Conservation (phyloP, 1,140 invertebrate species). For the Drosophila sechellia region DNA sequence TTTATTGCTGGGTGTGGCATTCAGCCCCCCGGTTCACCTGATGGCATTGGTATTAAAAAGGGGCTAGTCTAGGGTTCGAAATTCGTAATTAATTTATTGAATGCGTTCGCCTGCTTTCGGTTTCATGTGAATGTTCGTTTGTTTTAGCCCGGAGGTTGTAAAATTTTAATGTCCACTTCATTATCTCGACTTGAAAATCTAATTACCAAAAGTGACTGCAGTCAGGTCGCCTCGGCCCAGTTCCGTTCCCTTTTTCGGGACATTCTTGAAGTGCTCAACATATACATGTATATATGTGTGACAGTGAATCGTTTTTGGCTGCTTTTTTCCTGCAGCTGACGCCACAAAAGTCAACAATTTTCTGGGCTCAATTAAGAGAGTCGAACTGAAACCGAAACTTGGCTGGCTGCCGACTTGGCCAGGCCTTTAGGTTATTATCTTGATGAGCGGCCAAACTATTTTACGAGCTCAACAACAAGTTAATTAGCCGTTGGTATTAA, state of each 20-base stretch:
- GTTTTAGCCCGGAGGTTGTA: slow-evolving; percentile 58
- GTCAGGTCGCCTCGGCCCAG: slow-evolving; percentile 23
- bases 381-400: slow-evolving; percentile 51
- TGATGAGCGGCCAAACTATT: slow-evolving; percentile 81
- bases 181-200: slow-evolving; percentile 75
- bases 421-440: slow-evolving; percentile 66
- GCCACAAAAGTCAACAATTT: slow-evolving; percentile 51
- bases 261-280: slow-evolving; percentile 39
- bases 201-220: slow-evolving; percentile 80
- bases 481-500: slow-evolving; percentile 79
- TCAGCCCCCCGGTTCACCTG: slow-evolving; percentile 4
- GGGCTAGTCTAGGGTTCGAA: slow-evolving; percentile 62
- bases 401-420: slow-evolving; percentile 37
- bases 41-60: slow-evolving; percentile 33
- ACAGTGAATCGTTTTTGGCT: slow-evolving; percentile 41
- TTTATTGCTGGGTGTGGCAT: slow-evolving; percentile 49
- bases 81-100: slow-evolving; percentile 78
- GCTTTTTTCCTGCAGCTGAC: slow-evolving; percentile 57
- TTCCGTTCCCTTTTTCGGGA: slow-evolving; percentile 28
- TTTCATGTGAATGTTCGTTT: slow-evolving; percentile 34
- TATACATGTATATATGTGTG: slow-evolving; percentile 1
- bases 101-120: slow-evolving; percentile 57
- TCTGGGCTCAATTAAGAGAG: slow-evolving; percentile 60
- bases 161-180: slow-evolving; percentile 79
- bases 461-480: slow-evolving; percentile 83